Evolutionary conservation across 2,797 vertebrate genomes (phyloP), one percentile per base, ranked within the genome.

Genomic region (Scarus forsteni): DNA sequence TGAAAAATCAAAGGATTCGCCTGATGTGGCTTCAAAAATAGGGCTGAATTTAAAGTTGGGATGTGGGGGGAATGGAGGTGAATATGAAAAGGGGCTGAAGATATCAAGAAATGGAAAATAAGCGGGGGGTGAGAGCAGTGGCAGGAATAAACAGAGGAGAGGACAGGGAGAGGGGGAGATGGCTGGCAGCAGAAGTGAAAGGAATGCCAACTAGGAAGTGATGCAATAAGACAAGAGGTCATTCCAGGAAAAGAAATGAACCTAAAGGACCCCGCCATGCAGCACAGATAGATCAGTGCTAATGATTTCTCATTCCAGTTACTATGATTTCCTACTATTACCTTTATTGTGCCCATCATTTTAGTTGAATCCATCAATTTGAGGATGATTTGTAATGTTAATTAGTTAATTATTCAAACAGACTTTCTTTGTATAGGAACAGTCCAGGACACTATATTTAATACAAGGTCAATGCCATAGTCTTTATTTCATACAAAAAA

Each of bases 161-260:
- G 35, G 61, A 55, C 39, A 13, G 51, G 67, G 60, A 53, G 10
- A 54, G 13, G 11, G 10, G n/a, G 19, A 56, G 19, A 38, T 12
- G 42, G 42, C 42, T 40, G 11, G 46, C 45, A 74, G 64, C 58
- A 60, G 70, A 55, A 46, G 51, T 56, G 75, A 62, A 67, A 49
- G 53, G 83, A 85, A 88, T 50, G 16, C 38, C 19, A 19, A 19
- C 10, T 27, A 60, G 38, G 42, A 43, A 11, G 42, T 43, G 42
- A 43, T 13, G 48, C 43, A 48, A 46, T 19, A 14, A 78, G 50
- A 67, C 36, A 60, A 48, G 35, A 50, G 44, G 57, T 18, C 50
- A 5, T n/a, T 56, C 48, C 49, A 42, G 48, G 42, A 63, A 0
- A 35, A n/a, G 54, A 7, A 8, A 42, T 36, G 48, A 3, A 35